A percentile compares a stretch with the other conserved stretches of the same genome.
Conservation (phyloP, 2,797 vertebrate species). For the Takifugu rubripes region DNA sequence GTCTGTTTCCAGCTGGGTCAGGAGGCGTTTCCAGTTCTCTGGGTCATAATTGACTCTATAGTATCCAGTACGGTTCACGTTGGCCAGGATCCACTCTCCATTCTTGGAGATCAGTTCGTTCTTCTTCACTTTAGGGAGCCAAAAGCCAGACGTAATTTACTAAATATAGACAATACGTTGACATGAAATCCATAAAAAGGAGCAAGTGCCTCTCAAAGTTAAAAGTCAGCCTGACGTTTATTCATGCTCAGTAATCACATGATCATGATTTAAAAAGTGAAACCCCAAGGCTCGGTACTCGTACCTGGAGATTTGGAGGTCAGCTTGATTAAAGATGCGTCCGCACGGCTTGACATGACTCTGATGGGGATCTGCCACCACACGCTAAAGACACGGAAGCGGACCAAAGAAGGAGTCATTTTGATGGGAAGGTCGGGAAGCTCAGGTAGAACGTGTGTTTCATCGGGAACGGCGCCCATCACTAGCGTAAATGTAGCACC, state of each 20-base stretch:
- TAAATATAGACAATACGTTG: neutral
- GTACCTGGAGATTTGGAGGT: conserved; percentile 46
- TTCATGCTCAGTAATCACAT: too few species aligned
- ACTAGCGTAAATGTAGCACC: neutral
- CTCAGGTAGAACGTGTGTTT: neutral
- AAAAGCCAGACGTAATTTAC: neutral
- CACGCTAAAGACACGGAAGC: conserved; percentile 65
- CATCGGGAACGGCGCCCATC: too few species aligned
- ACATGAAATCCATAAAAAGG: neutral
- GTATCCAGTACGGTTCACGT: conserved; percentile 69
- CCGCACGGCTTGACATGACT: conserved; percentile 31
- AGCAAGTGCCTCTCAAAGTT: neutral
- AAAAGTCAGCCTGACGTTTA: neutral
- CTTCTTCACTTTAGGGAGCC: conserved; percentile 22
- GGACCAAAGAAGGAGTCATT: neutral
- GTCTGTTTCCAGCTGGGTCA: conserved; percentile 60
- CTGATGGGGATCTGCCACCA: conserved; percentile 78
- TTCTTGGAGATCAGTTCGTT: conserved; percentile 25
- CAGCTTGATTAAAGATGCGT: neutral
- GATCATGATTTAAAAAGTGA: too few species aligned
- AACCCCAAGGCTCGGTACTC: neutral
- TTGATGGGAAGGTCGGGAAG: neutral
- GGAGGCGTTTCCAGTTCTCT: conserved; percentile 73
- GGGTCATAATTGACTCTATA: conserved; percentile 79
- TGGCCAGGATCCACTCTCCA: conserved; percentile 73